Evolutionary conservation across 2,888 invertebrate species (phyloP).

Genomic region (Trichopria drosophilae): DNA sequence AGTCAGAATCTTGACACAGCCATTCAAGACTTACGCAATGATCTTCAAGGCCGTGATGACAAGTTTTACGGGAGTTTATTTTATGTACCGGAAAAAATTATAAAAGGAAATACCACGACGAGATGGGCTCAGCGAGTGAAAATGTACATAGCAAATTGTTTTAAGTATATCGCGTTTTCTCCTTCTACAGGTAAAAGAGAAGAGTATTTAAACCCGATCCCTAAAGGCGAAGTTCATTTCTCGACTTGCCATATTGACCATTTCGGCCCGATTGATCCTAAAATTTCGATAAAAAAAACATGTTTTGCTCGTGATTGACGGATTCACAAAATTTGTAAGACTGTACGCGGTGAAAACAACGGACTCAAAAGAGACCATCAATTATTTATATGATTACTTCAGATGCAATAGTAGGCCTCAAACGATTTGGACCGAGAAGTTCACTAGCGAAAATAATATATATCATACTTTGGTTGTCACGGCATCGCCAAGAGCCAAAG

Average conservation of each 20-base stretch:
- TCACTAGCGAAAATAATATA: background rate
- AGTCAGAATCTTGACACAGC: no score
- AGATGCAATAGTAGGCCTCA: no score
- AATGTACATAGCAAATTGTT: background rate
- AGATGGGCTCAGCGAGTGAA: no score
- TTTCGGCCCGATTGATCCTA: no score
- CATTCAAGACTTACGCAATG: background rate
- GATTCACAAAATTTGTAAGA: no score
- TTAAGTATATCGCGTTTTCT: constrained; percentile 4
- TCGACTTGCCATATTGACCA: no score
- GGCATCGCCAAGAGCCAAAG: background rate
- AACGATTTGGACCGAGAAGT: background rate
- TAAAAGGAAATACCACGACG: constrained; percentile 10
- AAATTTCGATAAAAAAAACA: no score
- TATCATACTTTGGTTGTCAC: background rate
- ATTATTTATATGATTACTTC: background rate
- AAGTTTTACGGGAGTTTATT: background rate
- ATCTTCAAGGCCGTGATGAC: background rate
- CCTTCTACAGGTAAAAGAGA: constrained; percentile 2
- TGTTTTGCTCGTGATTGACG: no score
- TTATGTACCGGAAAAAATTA: constrained; percentile 6
- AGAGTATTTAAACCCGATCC: no score
- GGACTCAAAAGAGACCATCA: no score
- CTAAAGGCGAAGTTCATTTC: no score
- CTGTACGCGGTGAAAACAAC: background rate